A percentile compares a stretch with the other conserved stretches of the same genome.
phyloP scores from a whole-genome alignment of 2,888 invertebrate species.

The Sarcophaga rosellei region DNA sequence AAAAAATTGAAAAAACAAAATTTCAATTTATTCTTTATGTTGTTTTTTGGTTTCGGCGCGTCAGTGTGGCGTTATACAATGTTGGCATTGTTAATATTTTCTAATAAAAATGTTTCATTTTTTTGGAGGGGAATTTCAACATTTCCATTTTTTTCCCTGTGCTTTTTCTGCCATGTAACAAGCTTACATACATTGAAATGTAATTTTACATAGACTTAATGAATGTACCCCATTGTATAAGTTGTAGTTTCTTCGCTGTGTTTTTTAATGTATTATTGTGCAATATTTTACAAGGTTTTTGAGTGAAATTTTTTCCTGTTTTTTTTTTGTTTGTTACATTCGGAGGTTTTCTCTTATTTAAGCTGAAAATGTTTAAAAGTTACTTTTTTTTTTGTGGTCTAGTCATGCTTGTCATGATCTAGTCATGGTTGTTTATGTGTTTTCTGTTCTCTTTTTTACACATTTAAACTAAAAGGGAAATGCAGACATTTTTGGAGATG shows the following conservation, averaged over 20 bases:
- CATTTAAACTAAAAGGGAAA: slow-evolving; percentile 5
- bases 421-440: slow-evolving; percentile 67
- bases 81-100: slow-evolving; percentile 40
- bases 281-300: slow-evolving; percentile 50
- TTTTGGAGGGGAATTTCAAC: slow-evolving; percentile 10
- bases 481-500: not conserved
- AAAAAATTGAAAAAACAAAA: too few relatives aligned
- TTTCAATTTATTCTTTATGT: not conserved
- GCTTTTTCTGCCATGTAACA: slow-evolving; percentile 29
- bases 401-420: too few relatives aligned
- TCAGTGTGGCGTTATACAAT: slow-evolving; percentile 42
- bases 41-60: slow-evolving; percentile 19
- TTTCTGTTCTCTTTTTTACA: slow-evolving; percentile 1
- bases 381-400: slow-evolving; percentile 69
- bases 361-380: too few relatives aligned
- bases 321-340: slow-evolving; percentile 5
- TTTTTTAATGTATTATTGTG: slow-evolving; percentile 1
- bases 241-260: too few relatives aligned
- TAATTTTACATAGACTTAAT: not conserved
- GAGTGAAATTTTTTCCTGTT: slow-evolving; percentile 17
- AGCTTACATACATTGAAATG: not conserved
- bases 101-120: slow-evolving; percentile 33
- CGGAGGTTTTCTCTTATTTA: not conserved
- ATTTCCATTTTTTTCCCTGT: slow-evolving; percentile 19
- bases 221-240: slow-evolving; percentile 6